A percentile compares a stretch with the other conserved stretches of the same genome.
These are phyloP conservation scores for Ascaphus truei DNA, from an alignment of 2,113 vertebrate species.

Conservation along the genomic window DNA sequence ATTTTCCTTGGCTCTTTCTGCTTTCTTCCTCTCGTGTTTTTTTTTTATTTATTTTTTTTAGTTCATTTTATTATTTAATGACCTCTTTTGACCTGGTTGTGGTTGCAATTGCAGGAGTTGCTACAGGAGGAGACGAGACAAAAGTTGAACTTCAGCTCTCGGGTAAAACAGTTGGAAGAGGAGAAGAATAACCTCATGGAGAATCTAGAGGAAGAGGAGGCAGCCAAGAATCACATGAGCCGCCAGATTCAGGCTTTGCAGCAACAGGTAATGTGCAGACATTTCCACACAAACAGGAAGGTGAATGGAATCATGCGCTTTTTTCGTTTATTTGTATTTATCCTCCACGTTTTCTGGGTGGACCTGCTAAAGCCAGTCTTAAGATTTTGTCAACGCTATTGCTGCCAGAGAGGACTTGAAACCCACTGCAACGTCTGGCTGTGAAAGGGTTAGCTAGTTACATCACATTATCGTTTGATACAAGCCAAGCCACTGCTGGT, in stretches of 20 bases:
- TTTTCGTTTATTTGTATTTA: too few species aligned
- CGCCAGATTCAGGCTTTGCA: conserved; percentile 69
- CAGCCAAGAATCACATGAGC: conserved; percentile 59
- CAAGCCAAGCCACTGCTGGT: too few species aligned
- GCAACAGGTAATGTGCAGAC: conserved; percentile 56
- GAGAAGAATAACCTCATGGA: conserved; percentile 73
- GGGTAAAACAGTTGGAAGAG: conserved; percentile 76
- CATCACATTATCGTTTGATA: too few species aligned
- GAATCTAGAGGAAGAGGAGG: conserved; percentile 79
- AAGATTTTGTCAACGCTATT: too few species aligned
- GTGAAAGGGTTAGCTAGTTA: too few species aligned
- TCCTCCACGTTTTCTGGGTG: too few species aligned
- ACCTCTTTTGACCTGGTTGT: background rate
- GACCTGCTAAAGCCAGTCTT: too few species aligned
- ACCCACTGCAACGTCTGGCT: too few species aligned
- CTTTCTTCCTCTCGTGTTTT: fast-evolving
- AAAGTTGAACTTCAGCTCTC: conserved; percentile 73
- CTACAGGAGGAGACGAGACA: conserved; percentile 82
- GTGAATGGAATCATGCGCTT: too few species aligned
- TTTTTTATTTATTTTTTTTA: background rate
- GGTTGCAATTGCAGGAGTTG: conserved; percentile 60
- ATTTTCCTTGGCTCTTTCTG: background rate
- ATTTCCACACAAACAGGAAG: too few species aligned
- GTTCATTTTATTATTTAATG: too few species aligned
- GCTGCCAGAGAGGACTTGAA: too few species aligned